Conservation (phyloP, 53 echinoderm and acorn worm species). For the Luidia sarsii region DNA sequence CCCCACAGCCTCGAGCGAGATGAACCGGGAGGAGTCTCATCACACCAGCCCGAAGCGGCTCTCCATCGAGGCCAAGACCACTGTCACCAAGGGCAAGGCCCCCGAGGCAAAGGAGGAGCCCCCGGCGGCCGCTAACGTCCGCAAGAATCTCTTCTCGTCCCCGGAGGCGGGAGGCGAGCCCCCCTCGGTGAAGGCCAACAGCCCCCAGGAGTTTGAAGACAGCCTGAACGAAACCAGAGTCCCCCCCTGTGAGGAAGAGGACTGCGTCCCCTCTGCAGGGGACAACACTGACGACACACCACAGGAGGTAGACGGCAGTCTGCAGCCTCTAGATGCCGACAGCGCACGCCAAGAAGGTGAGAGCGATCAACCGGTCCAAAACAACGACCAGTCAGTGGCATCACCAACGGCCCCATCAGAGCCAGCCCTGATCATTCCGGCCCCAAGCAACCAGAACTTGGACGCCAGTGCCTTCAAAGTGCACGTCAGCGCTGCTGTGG, state of each 20-base stretch:
- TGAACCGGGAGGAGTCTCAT: neutral
- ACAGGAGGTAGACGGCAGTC: neutral
- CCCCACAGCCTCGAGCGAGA: neutral
- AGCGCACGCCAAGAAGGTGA: no score
- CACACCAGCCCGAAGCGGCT: conserved; percentile 15
- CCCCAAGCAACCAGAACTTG: neutral
- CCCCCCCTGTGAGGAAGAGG: neutral
- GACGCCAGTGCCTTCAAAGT: conserved; percentile 52
- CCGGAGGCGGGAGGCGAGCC: neutral
- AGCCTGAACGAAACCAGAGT: conserved; percentile 17
- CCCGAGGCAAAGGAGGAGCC: conserved; percentile 8
- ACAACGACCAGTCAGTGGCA: neutral
- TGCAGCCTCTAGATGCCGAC: neutral
- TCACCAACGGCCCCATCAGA: conserved; percentile 1
- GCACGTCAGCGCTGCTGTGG: conserved; percentile 45
- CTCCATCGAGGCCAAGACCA: conserved; percentile 39
- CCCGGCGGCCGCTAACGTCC: neutral
- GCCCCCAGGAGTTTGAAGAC: conserved; percentile 38
- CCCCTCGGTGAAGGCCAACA: neutral
- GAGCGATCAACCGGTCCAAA: neutral
- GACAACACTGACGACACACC: neutral
- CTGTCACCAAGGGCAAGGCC: conserved; percentile 47
- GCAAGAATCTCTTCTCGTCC: conserved; percentile 25
- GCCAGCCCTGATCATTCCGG: neutral
- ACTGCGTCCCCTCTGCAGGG: no score